Conservation (phyloP, 2,113 vertebrate genomes). For the Daphoenositta chrysoptera region DNA sequence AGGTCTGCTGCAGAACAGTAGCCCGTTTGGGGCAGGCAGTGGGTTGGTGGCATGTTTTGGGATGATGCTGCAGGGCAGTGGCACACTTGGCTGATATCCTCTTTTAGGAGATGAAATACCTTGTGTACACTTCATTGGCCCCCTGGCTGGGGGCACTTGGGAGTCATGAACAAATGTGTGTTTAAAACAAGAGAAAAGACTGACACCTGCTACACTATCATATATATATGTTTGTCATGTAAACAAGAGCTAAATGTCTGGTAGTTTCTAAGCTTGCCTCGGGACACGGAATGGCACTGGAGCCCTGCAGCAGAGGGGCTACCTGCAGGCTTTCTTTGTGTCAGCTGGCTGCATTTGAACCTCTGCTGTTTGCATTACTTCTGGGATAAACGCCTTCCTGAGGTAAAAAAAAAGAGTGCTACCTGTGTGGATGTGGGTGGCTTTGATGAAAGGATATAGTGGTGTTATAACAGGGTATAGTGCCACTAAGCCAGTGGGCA, state of each 20-base stretch:
- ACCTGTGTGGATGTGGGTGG: not conserved
- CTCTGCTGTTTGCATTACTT: not conserved
- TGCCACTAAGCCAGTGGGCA: not conserved
- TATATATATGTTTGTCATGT: not conserved
- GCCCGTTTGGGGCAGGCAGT: accelerated
- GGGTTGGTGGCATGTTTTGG: not conserved
- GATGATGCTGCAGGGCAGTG: not conserved
- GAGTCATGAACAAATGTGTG: not conserved
- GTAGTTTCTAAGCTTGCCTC: not conserved
- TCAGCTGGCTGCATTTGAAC: not conserved
- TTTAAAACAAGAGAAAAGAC: not conserved
- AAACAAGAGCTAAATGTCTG: not conserved
- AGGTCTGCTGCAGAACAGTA: not conserved
- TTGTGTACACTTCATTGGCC: not conserved
- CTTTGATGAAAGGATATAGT: not conserved
- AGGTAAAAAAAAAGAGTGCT: not conserved
- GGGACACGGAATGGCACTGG: not conserved
- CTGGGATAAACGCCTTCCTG: not conserved
- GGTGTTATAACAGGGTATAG: not conserved
- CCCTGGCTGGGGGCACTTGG: not conserved
- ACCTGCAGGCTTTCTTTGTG: not conserved
- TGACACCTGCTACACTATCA: not conserved
- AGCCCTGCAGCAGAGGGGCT: not conserved
- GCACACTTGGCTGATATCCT: not conserved
- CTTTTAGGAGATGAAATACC: not conserved